A percentile compares a stretch with the other conserved stretches of the same genome.
Conservation (phyloP, 2,113 vertebrate genomes). For the Ondatra zibethicus region DNA sequence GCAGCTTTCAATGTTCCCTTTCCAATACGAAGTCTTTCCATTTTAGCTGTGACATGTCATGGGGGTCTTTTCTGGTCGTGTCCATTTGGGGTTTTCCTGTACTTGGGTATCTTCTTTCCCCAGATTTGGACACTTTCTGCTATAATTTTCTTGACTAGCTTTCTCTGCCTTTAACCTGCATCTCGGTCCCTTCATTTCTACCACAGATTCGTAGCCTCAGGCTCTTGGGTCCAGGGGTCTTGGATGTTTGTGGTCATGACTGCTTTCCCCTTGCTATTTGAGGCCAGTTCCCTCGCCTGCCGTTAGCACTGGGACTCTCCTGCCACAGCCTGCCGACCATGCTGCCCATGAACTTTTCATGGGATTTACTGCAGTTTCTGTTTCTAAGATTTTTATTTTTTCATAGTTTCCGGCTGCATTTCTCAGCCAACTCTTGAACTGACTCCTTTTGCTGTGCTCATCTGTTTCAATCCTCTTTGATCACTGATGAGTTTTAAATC, state of each 20-base stretch:
- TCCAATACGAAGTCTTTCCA: neutral
- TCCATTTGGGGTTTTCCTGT: neutral
- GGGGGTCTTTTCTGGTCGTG: neutral
- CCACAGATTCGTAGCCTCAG: neutral
- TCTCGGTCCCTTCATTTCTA: neutral
- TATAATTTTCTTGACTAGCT: neutral
- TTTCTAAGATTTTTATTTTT: too few relatives aligned
- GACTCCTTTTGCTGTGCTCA: neutral
- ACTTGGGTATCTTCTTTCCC: neutral
- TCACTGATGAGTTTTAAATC: neutral
- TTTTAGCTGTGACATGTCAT: neutral
- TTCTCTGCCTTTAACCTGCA: neutral
- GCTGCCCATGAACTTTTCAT: neutral
- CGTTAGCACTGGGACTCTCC: neutral
- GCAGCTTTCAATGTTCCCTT: neutral
- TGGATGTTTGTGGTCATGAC: neutral
- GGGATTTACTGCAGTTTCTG: neutral
- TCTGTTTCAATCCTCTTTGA: neutral
- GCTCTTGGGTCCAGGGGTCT: neutral
- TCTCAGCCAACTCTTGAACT: neutral
- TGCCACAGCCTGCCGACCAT: rapidly evolving
- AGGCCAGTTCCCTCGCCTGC: neutral
- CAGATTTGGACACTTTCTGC: neutral
- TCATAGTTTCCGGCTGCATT: neutral
- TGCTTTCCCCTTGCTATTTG: neutral